A percentile compares a stretch with the other conserved stretches of the same genome.
phyloP scores from a whole-genome alignment of 1,140 invertebrate genomes.

The Microplitis demolitor region DNA sequence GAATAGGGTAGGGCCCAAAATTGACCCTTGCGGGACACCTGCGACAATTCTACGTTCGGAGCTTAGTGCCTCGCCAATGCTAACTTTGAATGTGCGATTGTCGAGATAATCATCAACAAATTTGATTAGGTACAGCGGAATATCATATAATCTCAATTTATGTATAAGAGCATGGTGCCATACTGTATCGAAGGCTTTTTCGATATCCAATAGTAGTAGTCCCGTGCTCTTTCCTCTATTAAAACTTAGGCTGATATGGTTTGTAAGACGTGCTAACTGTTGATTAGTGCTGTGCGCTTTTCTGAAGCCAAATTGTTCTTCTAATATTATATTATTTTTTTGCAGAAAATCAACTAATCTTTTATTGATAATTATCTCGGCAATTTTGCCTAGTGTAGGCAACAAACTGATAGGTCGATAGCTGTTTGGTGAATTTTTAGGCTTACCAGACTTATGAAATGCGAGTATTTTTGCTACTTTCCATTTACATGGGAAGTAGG shows the following conservation, averaged over 20 bases:
- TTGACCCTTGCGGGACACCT: slow-evolving; percentile 43
- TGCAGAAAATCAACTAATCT: slow-evolving; percentile 29
- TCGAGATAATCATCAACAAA: slow-evolving; percentile 31
- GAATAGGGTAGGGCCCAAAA: slow-evolving; percentile 37
- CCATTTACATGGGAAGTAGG: slow-evolving; percentile 38
- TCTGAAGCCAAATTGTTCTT: slow-evolving; percentile 47
- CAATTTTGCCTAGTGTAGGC: slow-evolving; percentile 39
- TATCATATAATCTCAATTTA: slow-evolving; percentile 26
- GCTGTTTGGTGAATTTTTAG: slow-evolving; percentile 25
- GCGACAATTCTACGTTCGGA: slow-evolving; percentile 23
- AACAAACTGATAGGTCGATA: slow-evolving; percentile 52
- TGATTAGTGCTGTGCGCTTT: slow-evolving; percentile 35
- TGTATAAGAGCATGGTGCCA: slow-evolving; percentile 36
- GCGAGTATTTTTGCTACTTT: slow-evolving; percentile 36
- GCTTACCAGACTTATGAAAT: slow-evolving; percentile 46
- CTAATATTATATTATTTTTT: slow-evolving; percentile 18
- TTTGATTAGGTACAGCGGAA: slow-evolving; percentile 29
- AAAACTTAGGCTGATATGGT: slow-evolving; percentile 34
- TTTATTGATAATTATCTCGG: slow-evolving; percentile 41
- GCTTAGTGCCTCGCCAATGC: slow-evolving; percentile 24
- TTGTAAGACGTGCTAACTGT: slow-evolving; percentile 38
- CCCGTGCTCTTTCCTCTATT: slow-evolving; percentile 30
- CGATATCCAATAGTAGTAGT: slow-evolving; percentile 42
- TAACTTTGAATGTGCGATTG: slow-evolving; percentile 30
- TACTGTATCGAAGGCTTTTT: slow-evolving; percentile 46